These are phyloP conservation scores for Betta splendens DNA, from an alignment of 2,797 vertebrate genomes.

Conservation along the genomic window DNA sequence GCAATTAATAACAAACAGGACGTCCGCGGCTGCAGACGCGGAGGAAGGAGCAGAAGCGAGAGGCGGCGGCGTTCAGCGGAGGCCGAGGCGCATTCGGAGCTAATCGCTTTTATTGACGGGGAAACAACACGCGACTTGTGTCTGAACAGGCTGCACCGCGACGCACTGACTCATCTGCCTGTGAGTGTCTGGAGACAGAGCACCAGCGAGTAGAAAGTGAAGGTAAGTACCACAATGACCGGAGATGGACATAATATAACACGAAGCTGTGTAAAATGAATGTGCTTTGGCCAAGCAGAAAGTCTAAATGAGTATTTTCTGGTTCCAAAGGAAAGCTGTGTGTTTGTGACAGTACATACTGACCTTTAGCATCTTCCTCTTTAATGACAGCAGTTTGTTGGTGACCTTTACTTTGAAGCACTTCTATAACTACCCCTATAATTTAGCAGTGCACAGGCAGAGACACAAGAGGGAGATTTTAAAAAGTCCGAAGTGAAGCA, in stretches of 20 bases:
- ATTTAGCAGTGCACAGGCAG: neutral
- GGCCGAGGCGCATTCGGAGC: conserved; percentile 41
- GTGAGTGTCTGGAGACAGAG: no score
- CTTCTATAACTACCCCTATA: neutral
- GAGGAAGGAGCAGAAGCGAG: neutral
- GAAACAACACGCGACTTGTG: conserved; percentile 32
- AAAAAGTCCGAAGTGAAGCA: neutral
- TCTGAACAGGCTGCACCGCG: conserved; percentile 28
- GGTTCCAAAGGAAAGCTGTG: no score
- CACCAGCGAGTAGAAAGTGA: no score
- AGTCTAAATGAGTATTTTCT: no score
- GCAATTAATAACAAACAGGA: conserved; percentile 6
- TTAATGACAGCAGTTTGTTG: neutral
- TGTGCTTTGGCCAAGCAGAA: no score
- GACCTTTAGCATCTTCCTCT: neutral
- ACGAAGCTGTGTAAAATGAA: no score
- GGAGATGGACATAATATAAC: no score
- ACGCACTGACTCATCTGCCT: conserved; percentile 29
- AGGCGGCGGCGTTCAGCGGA: conserved; percentile 18
- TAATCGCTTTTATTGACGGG: conserved; percentile 63
- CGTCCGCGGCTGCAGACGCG: no score
- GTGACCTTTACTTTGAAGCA: neutral
- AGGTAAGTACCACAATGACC: no score
- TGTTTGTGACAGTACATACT: neutral
- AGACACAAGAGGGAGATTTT: neutral